phyloP scores from a whole-genome alignment of 2,888 invertebrate genomes.

The Dascillus cervinus region DNA sequence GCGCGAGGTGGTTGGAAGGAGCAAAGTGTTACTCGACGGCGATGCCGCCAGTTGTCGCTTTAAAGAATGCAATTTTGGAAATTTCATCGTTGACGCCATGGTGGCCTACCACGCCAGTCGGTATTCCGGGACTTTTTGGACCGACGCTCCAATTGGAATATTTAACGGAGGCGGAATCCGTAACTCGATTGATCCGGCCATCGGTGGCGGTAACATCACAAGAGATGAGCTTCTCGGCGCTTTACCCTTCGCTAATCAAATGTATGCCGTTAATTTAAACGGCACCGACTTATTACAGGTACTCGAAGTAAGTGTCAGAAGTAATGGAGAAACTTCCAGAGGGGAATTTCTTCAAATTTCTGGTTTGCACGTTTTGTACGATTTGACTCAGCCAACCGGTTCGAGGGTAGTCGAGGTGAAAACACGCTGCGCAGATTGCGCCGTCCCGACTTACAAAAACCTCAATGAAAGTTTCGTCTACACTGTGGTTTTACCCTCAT shows the following conservation, averaged over 20 bases:
- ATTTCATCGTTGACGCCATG: conserved; percentile 71
- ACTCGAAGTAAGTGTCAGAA: conserved; percentile 34
- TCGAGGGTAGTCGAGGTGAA: conserved; percentile 56
- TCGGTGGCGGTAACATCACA: conserved; percentile 54
- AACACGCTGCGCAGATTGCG: conserved; percentile 63
- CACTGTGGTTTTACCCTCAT: conserved; percentile 57
- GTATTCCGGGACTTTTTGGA: conserved; percentile 56
- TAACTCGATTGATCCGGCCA: conserved; percentile 48
- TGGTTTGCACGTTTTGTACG: conserved; percentile 63
- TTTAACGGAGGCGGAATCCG: conserved; percentile 73
- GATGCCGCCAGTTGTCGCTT: conserved; percentile 53
- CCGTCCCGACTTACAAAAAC: conserved; percentile 49
- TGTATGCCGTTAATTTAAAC: conserved; percentile 56
- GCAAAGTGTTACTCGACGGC: conserved; percentile 54
- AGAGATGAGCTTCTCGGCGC: conserved; percentile 64
- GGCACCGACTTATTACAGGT: conserved; percentile 54
- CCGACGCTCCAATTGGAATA: conserved; percentile 67
- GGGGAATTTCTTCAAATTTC: conserved; percentile 82
- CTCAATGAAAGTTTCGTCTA: conserved; percentile 52
- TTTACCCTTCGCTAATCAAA: conserved; percentile 67
- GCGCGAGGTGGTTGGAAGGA: conserved; percentile 54
- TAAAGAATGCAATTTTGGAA: conserved; percentile 79
- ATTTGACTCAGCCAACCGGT: conserved; percentile 54
- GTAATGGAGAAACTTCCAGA: conserved; percentile 35
- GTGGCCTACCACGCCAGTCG: conserved; percentile 51